phyloP scores from a whole-genome alignment of 2,113 vertebrate species.

The Anseranas semipalmata region DNA sequence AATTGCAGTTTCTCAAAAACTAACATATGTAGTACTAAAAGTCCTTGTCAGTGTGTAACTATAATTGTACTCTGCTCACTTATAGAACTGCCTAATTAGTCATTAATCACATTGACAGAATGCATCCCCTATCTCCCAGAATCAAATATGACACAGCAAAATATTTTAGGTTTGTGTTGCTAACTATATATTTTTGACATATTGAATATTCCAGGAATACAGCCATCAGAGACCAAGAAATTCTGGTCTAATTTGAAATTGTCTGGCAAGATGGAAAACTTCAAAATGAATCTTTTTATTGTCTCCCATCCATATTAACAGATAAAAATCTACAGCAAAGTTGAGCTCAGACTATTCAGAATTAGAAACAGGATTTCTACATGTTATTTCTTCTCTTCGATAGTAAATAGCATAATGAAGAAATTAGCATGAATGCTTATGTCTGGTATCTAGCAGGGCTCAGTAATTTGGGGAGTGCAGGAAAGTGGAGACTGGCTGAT shows the following conservation, averaged over 20 bases:
- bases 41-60: slow-evolving; percentile 11
- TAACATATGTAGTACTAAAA: background rate
- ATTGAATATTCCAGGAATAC: slow-evolving; percentile 32
- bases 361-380: background rate
- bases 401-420: slow-evolving; percentile 39
- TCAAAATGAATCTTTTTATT: background rate
- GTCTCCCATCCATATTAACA: background rate
- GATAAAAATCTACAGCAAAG: background rate
- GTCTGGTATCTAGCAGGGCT: slow-evolving; percentile 3
- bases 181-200: slow-evolving; percentile 9
- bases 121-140: background rate
- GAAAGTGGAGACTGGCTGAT: slow-evolving; percentile 34
- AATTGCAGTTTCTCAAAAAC: background rate
- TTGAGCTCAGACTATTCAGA: background rate
- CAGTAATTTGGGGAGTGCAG: slow-evolving; percentile 14
- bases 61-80: slow-evolving; percentile 6
- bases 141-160: slow-evolving; percentile 51
- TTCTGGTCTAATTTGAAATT: slow-evolving; percentile 41
- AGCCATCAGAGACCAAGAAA: slow-evolving; percentile 23
- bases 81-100: slow-evolving; percentile 15
- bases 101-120: slow-evolving; percentile 38
- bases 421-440: slow-evolving; percentile 1
- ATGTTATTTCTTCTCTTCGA: slow-evolving; percentile 25
- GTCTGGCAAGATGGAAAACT: slow-evolving; percentile 21
- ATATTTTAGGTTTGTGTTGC: slow-evolving; percentile 17